These are phyloP conservation scores for Acrocyrtus sp. DNA, from an alignment of 2,888 invertebrate genomes.

Conservation along the genomic window DNA sequence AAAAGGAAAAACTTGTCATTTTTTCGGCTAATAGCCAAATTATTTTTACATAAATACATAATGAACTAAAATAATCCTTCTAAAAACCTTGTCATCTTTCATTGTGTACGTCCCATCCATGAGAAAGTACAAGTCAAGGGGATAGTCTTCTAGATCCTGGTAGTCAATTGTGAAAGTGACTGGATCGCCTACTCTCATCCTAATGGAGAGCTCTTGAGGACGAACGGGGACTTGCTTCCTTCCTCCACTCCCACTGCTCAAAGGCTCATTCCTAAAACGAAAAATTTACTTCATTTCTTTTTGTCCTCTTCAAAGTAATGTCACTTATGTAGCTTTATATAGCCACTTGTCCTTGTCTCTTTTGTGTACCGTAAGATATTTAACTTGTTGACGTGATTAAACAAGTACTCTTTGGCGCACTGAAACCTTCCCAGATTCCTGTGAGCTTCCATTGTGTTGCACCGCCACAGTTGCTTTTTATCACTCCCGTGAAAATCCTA, in stretches of 20 bases:
- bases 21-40: neutral
- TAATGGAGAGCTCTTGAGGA: slow-evolving; percentile 39
- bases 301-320: neutral
- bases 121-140: slow-evolving; percentile 53
- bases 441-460: slow-evolving; percentile 24
- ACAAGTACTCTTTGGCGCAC: slow-evolving; percentile 8
- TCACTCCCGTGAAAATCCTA: slow-evolving; percentile 39
- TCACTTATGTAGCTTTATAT: neutral
- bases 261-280: slow-evolving; percentile 8
- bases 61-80: neutral
- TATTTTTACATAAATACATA: neutral
- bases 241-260: slow-evolving; percentile 5
- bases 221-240: slow-evolving; percentile 8
- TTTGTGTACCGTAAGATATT: neutral
- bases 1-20: neutral
- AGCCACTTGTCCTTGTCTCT: neutral
- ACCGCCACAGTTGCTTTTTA: slow-evolving; percentile 34
- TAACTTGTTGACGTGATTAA: slow-evolving; percentile 6
- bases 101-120: slow-evolving; percentile 52
- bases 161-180: slow-evolving; percentile 18
- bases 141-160: slow-evolving; percentile 47
- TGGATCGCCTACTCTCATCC: slow-evolving; percentile 30
- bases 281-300: neutral
- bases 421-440: neutral
- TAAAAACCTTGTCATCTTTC: slow-evolving; percentile 47